Evolutionary conservation across 2,113 vertebrate genomes (phyloP), one percentile per base, ranked within the genome.

Genomic region (Brachirus orientalis): DNA sequence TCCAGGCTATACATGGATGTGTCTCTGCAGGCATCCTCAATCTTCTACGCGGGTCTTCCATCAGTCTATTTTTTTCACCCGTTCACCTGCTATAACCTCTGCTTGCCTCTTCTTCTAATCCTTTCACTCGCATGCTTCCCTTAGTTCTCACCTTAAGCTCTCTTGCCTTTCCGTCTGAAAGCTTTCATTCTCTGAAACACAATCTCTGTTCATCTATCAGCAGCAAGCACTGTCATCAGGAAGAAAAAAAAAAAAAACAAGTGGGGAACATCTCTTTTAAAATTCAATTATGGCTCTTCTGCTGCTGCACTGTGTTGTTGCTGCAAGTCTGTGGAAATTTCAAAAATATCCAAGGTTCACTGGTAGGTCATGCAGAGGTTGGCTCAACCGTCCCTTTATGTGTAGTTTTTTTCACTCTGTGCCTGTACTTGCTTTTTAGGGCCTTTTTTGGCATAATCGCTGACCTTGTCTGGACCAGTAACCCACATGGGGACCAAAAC

Each of bases 1-100:
- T 59, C 22, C 43, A 52, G 44, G 59, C 69, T 58, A 4, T 63
- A 37, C 28, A 57, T 65, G 71, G 68, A 38, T 73, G 69, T 72
- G 64, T 63, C 58, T 53, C 18, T 14, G 38, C 57, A 56, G 8
- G 40, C 63, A 45, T 56, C 54, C 41, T 63, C 56, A n/a, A 28
- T 35, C 69, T 67, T 68, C 53, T 14, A 40, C 47, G 36, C 51
- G 10, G 47, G 46, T 58, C 48, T 45, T 56, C 36, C 45, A 17
- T 45, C 43, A 22, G 4, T 40, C 36, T 46, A 6, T 11, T 51
- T 51, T 64, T 50, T 59, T 52, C 19, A 20, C n/a, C 22, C 14
- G 35, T 37, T 50, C 1, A 47, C 17, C 41, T 16, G 16, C 28
- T 28, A 3, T 17, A 59, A 37, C n/a, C 41, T 33, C 38, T 13